A percentile compares a stretch with the other conserved stretches of the same genome.
Conservation (phyloP, 2,888 invertebrate genomes). For the Drosophila anomelani region DNA sequence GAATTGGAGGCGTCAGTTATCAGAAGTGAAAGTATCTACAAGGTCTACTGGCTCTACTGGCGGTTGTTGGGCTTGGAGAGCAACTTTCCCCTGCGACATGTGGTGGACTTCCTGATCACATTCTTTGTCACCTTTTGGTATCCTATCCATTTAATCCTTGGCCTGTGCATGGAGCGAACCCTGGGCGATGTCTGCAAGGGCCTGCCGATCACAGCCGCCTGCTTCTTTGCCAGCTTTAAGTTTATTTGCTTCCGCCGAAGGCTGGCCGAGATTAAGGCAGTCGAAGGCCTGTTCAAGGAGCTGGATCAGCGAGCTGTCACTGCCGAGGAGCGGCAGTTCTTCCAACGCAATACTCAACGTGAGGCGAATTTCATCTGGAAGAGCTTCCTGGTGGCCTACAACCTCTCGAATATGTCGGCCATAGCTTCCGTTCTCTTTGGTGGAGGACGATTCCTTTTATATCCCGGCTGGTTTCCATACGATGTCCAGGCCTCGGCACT, state of each 20-base stretch:
- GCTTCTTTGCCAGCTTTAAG: conserved; percentile 38
- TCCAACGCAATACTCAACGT: conserved; percentile 24
- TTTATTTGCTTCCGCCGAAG: conserved; percentile 32
- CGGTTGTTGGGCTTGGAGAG: conserved; percentile 34
- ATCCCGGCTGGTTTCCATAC: conserved; percentile 46
- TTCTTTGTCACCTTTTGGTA: conserved; percentile 40
- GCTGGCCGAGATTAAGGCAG: conserved; percentile 22
- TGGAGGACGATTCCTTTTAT: conserved; percentile 19
- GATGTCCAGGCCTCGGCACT: conserved; percentile 23
- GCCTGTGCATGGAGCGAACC: conserved; percentile 11
- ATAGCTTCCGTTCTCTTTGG: conserved; percentile 23
- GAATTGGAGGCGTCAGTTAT: conserved; percentile 12
- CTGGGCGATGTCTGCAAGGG: conserved; percentile 29
- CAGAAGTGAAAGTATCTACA: conserved; percentile 26
- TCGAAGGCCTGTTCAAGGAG: conserved; percentile 17
- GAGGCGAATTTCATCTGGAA: conserved; percentile 39
- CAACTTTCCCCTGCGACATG: neutral
- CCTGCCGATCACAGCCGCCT: conserved; percentile 37
- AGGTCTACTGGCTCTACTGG: conserved; percentile 41
- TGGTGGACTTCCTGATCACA: conserved; percentile 33
- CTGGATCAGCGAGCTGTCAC: conserved; percentile 29
- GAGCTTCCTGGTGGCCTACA: conserved; percentile 32
- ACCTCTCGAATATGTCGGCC: conserved; percentile 23
- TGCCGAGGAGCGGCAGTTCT: conserved; percentile 20
- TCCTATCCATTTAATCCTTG: conserved; percentile 41